phyloP scores from a whole-genome alignment of 2,888 invertebrate species.

The Drosophila meridiana region DNA sequence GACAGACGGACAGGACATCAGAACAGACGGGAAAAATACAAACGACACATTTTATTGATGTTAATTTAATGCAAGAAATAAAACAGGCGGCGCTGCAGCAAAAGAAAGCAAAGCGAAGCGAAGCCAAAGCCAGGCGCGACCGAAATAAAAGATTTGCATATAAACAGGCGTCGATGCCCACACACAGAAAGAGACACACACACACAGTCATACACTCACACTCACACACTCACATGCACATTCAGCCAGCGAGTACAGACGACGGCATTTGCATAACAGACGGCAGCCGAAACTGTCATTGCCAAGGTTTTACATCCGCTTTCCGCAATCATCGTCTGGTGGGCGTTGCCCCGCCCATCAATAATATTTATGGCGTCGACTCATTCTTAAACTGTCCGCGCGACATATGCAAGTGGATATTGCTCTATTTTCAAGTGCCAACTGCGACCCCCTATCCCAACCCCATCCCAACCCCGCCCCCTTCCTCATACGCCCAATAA shows the following conservation, averaged over 20 bases:
- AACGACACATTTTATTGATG: conserved; percentile 81
- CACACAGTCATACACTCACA: conserved; percentile 5
- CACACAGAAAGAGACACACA: conserved; percentile 27
- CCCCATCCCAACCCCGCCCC: not conserved
- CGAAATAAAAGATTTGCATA: conserved; percentile 80
- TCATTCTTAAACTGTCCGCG: conserved; percentile 74
- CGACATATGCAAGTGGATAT: conserved; percentile 79
- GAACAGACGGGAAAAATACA: conserved; percentile 43
- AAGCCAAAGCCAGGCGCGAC: conserved; percentile 45
- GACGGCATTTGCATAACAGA: conserved; percentile 73
- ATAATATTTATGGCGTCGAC: conserved; percentile 82
- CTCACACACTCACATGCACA: conserved; percentile 31
- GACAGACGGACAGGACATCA: conserved; percentile 35
- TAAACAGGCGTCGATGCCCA: conserved; percentile 65
- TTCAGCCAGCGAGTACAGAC: conserved; percentile 32
- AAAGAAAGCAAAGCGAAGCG: conserved; percentile 20
- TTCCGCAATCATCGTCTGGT: conserved; percentile 72
- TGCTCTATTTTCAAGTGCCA: conserved; percentile 73
- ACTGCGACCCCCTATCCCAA: not conserved
- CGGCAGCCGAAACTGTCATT: conserved; percentile 76
- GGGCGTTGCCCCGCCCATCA: conserved; percentile 43
- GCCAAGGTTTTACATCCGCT: conserved; percentile 79
- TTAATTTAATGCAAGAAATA: conserved; percentile 82
- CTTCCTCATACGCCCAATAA: conserved; percentile 11
- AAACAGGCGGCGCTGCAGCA: conserved; percentile 69